These are phyloP conservation scores for Callipepla californica DNA, from an alignment of 2,113 vertebrate genomes.

Conservation along the genomic window DNA sequence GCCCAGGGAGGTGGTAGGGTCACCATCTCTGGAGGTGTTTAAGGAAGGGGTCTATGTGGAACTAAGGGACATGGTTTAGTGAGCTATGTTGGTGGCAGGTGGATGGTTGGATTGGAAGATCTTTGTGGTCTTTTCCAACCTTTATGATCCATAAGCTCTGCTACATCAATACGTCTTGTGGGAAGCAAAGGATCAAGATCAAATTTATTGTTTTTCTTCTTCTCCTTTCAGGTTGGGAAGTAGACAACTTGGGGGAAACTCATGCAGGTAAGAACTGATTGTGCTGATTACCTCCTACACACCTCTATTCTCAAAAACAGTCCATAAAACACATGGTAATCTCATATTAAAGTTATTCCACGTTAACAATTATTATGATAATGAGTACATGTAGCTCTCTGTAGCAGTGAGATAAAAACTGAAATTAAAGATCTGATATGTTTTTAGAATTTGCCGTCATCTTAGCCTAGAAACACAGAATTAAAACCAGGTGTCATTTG, in stretches of 20 bases:
- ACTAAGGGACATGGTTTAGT: no score
- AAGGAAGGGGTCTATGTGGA: no score
- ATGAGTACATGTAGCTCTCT: fast-evolving
- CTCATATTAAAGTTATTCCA: not conserved
- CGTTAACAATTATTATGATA: no score
- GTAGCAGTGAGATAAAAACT: not conserved
- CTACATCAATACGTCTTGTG: fast-evolving
- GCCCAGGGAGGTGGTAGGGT: no score
- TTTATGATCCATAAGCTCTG: not conserved
- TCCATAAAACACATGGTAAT: fast-evolving
- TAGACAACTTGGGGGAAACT: constrained; percentile 75
- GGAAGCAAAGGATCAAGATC: not conserved
- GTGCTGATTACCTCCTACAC: fast-evolving
- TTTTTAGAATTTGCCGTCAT: not conserved
- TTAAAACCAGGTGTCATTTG: not conserved
- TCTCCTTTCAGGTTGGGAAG: constrained; percentile 76
- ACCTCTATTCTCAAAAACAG: not conserved
- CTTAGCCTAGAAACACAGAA: not conserved
- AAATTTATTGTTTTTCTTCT: not conserved
- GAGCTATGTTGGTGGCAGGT: no score
- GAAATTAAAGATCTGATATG: not conserved
- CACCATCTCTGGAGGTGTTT: no score
- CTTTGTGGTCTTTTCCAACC: no score
- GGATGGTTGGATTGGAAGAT: no score
- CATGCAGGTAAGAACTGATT: constrained; percentile 47